Evolutionary conservation across 2,113 vertebrate genomes (phyloP).

Genomic region (Alethe castanea): DNA sequence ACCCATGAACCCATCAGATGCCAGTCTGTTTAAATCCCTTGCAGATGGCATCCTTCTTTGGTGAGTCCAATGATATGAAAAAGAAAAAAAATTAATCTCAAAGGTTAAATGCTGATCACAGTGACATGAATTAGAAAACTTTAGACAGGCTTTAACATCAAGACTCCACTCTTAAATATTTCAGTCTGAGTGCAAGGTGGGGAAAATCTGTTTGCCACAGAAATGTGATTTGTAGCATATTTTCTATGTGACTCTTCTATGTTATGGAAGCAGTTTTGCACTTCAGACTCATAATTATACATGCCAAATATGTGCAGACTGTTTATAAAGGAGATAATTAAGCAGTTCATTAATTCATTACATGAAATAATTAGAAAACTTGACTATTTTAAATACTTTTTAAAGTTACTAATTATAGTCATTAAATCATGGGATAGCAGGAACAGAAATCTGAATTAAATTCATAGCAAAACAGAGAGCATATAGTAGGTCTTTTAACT

Average conservation of each 20-base stretch:
- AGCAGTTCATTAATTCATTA: neutral
- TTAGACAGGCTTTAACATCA: neutral
- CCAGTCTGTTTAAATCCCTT: conserved; percentile 89
- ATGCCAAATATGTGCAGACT: neutral
- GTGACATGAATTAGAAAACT: neutral
- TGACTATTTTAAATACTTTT: neutral
- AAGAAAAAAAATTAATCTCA: neutral
- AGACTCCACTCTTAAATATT: neutral
- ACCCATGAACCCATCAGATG: conserved; percentile 86
- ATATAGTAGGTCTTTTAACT: neutral
- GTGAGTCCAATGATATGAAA: conserved; percentile 69
- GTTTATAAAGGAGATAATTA: neutral
- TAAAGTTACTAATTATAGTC: neutral
- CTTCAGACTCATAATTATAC: neutral
- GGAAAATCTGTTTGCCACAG: neutral
- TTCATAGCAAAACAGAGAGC: neutral
- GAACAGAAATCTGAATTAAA: neutral
- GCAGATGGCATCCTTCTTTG: conserved; percentile 94
- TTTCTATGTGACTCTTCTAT: neutral
- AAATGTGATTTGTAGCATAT: neutral
- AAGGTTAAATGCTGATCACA: neutral
- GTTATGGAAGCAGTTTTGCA: neutral
- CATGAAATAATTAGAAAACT: neutral
- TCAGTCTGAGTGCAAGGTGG: neutral
- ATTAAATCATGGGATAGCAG: neutral